phyloP scores from a whole-genome alignment of 2,888 invertebrate genomes.

The Xestobium rufovillosum region DNA sequence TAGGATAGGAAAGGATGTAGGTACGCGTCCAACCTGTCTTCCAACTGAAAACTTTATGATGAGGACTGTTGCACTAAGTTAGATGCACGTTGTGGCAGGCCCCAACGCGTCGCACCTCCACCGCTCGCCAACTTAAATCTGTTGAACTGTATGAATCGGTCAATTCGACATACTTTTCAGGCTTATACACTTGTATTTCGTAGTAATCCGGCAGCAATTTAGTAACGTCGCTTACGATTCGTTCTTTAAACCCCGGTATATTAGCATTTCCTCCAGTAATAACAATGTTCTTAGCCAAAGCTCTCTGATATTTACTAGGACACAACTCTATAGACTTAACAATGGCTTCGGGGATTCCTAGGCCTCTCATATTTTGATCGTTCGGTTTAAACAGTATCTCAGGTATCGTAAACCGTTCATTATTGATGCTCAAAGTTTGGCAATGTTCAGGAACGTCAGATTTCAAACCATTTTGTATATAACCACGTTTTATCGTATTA shows the following conservation, averaged over 20 bases:
- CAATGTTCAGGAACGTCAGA: slow-evolving; percentile 36
- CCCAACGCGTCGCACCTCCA: too few relatives aligned
- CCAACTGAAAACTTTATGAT: too few relatives aligned
- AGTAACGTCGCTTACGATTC: slow-evolving; percentile 71
- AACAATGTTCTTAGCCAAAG: slow-evolving; percentile 75
- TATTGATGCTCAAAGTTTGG: slow-evolving; percentile 80
- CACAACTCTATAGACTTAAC: slow-evolving; percentile 68
- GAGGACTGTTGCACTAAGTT: too few relatives aligned
- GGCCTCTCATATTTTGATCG: slow-evolving; percentile 83
- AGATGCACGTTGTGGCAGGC: too few relatives aligned
- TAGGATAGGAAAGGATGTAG: too few relatives aligned
- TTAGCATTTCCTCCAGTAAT: slow-evolving; percentile 73
- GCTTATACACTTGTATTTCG: slow-evolving; percentile 63
- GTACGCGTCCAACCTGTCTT: too few relatives aligned
- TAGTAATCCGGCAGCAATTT: slow-evolving; percentile 69
- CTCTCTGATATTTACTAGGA: slow-evolving; percentile 65
- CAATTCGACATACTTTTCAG: slow-evolving; percentile 59
- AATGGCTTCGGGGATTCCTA: slow-evolving; percentile 89
- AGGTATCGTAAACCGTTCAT: slow-evolving; percentile 91
- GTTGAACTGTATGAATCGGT: too few relatives aligned
- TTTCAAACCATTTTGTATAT: slow-evolving; percentile 32
- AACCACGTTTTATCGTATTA: slow-evolving; percentile 76
- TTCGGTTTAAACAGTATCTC: slow-evolving; percentile 92
- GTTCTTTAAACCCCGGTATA: slow-evolving; percentile 77
- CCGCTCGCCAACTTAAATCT: too few relatives aligned